Evolutionary conservation across 2,113 vertebrate species (phyloP), one percentile per base, ranked within the genome.

Genomic region (Melanerpes formicivorus): DNA sequence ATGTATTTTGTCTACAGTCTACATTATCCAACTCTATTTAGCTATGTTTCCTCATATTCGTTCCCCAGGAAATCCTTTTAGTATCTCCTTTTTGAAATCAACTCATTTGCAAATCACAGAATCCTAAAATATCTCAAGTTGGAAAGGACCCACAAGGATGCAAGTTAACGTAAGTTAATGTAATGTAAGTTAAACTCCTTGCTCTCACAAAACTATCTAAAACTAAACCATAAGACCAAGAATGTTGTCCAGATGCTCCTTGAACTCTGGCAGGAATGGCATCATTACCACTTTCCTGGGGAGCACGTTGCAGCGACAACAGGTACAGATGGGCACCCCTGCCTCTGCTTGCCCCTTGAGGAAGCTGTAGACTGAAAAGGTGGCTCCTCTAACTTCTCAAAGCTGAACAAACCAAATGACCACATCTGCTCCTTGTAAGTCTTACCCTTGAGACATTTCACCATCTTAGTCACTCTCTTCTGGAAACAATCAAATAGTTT

Each of bases 221-320:
- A 71, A 65, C 11, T 54, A 59, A 72, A 46, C 9, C 10, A 37
- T 22, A 30, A 26, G 19, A 50, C 17, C 58, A 64, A 66, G 2
- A 55, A 2, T 4, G 5, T 46, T 3, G 2, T 56, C 18, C 8
- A 55, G 46, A 25, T 9, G 4, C 3, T 40, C 10, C 19, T 27
- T 64, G 25, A 72, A 27, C 21, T 42, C 22, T 54, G 59, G 21
- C 23, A 30, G 42, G 8, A 18, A 62, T 60, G 40, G 18, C 29
- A 23, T 34, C 46, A n/a, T 52, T 21, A 52, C 50, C 50, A 52
- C 50, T 52, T 52, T 52, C 50, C 22, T 52, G 11, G 50, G 50
- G 11, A 52, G 22, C 22, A 52, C 23, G 50, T 52, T 52, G 5
- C 21, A 22, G 50, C 22, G 6, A 52, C 22, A 52, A 50, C 48